Conservation (phyloP, 1,140 invertebrate genomes). For the Trichonephila inaurata region DNA sequence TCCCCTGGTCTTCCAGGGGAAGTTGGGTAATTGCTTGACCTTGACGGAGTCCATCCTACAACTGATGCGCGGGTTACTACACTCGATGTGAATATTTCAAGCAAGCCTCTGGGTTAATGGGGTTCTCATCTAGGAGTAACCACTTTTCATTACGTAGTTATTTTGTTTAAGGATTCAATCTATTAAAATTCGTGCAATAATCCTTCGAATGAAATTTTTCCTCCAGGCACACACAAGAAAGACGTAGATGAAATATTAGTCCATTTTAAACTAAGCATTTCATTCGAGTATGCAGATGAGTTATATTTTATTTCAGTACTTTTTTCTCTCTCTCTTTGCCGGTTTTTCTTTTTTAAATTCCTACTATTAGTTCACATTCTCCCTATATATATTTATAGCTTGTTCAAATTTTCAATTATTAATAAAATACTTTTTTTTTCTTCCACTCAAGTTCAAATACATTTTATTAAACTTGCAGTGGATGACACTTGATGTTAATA, state of each 20-base stretch:
- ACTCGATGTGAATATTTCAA: slow-evolving; percentile 3
- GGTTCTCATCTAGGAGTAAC: not conserved
- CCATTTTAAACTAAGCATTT: not conserved
- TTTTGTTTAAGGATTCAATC: not conserved
- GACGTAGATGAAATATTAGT: not conserved
- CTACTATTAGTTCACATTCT: too few species aligned
- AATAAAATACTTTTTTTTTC: too few species aligned
- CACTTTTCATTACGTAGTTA: slow-evolving; percentile 4
- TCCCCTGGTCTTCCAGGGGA: not conserved
- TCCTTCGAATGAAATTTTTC: not conserved
- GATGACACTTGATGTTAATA: too few species aligned
- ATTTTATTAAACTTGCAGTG: too few species aligned
- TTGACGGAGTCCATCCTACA: slow-evolving; percentile 27
- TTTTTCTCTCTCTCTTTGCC: not conserved
- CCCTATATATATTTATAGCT: too few species aligned
- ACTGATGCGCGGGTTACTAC: not conserved
- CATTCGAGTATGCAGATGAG: not conserved
- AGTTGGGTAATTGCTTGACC: slow-evolving; percentile 26
- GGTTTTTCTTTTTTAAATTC: too few species aligned
- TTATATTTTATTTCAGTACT: not conserved
- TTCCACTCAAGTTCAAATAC: too few species aligned
- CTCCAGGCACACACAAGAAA: not conserved
- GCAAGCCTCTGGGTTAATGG: not conserved
- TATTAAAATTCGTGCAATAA: not conserved
- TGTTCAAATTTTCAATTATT: too few species aligned